Base-by-base conservation (phyloP, 1,140 invertebrate species). In the Neocloeon triangulifer region DNA sequence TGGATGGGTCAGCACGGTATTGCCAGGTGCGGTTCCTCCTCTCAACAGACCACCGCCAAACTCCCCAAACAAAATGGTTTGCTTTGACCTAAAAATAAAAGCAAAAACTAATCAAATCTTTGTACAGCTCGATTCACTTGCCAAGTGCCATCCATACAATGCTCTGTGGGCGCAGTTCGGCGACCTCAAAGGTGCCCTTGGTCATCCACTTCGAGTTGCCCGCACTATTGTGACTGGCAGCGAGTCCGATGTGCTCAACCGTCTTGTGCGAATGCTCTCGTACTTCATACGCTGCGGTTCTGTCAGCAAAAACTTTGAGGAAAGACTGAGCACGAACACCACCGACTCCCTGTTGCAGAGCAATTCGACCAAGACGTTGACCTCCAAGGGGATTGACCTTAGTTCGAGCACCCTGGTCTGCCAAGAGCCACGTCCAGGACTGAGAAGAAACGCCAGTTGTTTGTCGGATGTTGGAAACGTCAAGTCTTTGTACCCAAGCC, bases 161-260 rank as follows among this genome's bases (percentile, higher is more conserved):
- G 77, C 78, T 0, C 45, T 88, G 0, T 86, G 81, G 81, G 75
- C 74, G 0, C 82, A 88, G 45, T 49, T 88, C 34, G 67, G 67
- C 16, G 80, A 89, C 50, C 51, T 88, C 6, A 79, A 77, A 45
- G 84, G 82, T 10, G 73, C 73, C 32, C 59, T 85, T 15, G 79
- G 80, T 2, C 64, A 64, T 46, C 80, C 82, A 3, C 53, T 66
- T 0, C 70, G 70, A 50, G 51, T 78, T 14, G 64, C 76, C 1
- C 66, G 71, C 34, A 89, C 82, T 9, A 65, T 88, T 21, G 62
- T 89, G 25, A 66, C 68, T 15, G 79, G 80, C 5, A 58, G 65
- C 37, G 56, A 64, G 21, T 42, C 41, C 13, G 67, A 64, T 43
- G 56, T 77, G 2, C 45, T 79, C 1, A 59, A 56, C 21, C 67